Conservation (phyloP, 2,888 invertebrate species). For the Cacoxenus indagator region DNA sequence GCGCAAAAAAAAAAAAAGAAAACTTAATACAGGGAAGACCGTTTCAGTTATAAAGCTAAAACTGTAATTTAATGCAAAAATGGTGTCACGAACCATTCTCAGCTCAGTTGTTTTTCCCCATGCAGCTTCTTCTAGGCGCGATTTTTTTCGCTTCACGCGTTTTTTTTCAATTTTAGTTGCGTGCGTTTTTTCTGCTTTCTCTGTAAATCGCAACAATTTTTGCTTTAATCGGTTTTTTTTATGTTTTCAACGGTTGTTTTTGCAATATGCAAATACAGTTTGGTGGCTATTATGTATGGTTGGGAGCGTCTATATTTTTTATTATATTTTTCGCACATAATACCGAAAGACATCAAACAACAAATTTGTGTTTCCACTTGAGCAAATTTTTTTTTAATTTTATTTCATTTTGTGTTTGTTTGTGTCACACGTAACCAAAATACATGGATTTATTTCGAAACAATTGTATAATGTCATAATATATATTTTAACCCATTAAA, state of each 20-base stretch:
- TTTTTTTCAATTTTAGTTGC: conserved; percentile 22
- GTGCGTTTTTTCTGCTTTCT: not conserved
- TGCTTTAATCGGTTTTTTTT: conserved; percentile 7
- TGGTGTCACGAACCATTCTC: conserved; percentile 38
- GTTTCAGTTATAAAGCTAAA: conserved; percentile 6
- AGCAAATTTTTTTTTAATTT: no score
- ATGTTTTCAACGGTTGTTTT: conserved; percentile 22
- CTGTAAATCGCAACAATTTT: conserved; percentile 44
- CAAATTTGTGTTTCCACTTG: no score
- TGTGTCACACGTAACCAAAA: no score
- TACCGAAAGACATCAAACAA: no score
- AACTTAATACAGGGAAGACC: not conserved
- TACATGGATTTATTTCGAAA: no score
- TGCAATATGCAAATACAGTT: not conserved
- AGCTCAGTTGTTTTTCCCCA: not conserved
- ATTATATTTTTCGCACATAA: not conserved
- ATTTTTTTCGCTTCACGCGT: not conserved
- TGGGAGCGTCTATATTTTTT: not conserved
- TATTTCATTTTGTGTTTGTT: no score
- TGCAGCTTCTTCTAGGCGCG: not conserved
- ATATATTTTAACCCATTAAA: no score
- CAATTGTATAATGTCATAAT: no score
- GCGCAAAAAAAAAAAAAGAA: not conserved
- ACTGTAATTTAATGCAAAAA: conserved; percentile 33
- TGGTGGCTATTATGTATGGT: no score